Evolutionary conservation across 1,140 invertebrate genomes (phyloP).

Genomic region (Catajapyx aquilonaris): DNA sequence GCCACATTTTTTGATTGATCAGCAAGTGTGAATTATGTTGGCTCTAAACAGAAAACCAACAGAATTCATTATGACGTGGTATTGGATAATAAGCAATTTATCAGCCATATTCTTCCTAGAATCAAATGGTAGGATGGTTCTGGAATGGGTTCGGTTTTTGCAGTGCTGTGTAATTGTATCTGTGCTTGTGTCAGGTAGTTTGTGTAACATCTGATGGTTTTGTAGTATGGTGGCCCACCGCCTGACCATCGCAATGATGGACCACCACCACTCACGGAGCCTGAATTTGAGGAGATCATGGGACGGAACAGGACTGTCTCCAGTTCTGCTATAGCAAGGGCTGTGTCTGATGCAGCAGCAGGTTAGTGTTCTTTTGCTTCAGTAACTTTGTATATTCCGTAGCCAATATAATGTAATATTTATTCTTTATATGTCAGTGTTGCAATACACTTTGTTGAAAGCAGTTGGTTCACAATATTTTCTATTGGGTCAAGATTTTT

Average conservation of each 20-base stretch:
- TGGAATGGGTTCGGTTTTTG: too few relatives aligned
- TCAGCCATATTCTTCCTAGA: too few relatives aligned
- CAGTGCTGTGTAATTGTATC: too few relatives aligned
- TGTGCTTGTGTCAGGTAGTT: neutral
- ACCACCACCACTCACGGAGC: conserved; percentile 55
- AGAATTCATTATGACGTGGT: too few relatives aligned
- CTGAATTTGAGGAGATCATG: conserved; percentile 98
- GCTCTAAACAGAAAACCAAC: too few relatives aligned
- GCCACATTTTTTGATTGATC: too few relatives aligned
- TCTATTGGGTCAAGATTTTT: conserved; percentile 1
- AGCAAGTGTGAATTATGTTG: too few relatives aligned
- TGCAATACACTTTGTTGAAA: conserved; percentile 8
- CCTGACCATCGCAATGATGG: conserved; percentile 32
- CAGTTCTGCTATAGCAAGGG: conserved; percentile 85
- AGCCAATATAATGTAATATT: too few relatives aligned
- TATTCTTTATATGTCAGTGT: neutral
- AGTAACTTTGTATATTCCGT: conserved; percentile 4
- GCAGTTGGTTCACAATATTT: too few relatives aligned
- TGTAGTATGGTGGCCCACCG: conserved; percentile 24
- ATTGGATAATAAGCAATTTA: too few relatives aligned
- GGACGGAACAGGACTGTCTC: conserved; percentile 90
- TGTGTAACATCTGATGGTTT: neutral
- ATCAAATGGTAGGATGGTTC: too few relatives aligned
- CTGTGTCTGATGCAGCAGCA: conserved; percentile 89
- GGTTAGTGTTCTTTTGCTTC: conserved; percentile 18